Evolutionary conservation across 2,888 invertebrate species (phyloP).

Genomic region (Dascillus cervinus): DNA sequence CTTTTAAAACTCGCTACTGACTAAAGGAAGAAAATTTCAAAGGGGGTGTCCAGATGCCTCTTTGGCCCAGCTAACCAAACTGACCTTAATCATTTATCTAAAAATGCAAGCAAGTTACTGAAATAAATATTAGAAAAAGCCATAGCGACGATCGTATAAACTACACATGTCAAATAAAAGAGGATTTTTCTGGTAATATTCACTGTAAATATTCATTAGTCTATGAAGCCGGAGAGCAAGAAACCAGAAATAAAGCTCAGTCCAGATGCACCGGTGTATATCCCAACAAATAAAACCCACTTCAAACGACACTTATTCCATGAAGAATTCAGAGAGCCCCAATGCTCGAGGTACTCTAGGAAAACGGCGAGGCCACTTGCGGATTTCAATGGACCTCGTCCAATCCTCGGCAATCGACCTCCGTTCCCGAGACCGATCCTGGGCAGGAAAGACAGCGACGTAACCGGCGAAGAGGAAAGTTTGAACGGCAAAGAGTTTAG

Average conservation of each 20-base stretch:
- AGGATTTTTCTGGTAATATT: too few relatives aligned
- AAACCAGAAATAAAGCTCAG: constrained; percentile 23
- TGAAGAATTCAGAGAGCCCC: constrained; percentile 19
- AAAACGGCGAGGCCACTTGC: constrained; percentile 22
- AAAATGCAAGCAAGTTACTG: too few relatives aligned
- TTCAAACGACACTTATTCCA: constrained; percentile 14
- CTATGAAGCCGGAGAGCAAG: constrained; percentile 15
- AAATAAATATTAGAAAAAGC: too few relatives aligned
- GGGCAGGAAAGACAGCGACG: constrained; percentile 24
- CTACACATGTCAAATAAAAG: too few relatives aligned
- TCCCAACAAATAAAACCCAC: constrained; percentile 21
- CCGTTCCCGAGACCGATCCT: constrained; percentile 27
- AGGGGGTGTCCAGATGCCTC: too few relatives aligned
- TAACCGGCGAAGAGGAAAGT: constrained; percentile 16
- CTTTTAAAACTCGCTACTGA: too few relatives aligned
- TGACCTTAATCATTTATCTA: too few relatives aligned
- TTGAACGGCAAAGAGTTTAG: constrained; percentile 24
- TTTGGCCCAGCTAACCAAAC: too few relatives aligned
- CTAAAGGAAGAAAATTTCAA: too few relatives aligned
- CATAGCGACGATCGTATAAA: too few relatives aligned
- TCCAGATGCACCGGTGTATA: constrained; percentile 28
- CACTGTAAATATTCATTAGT: too few relatives aligned
- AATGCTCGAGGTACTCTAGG: constrained; percentile 28
- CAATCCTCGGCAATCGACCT: constrained; percentile 18
- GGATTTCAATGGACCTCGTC: constrained; percentile 14